Evolutionary conservation across 2,113 vertebrate genomes (phyloP).

Genomic region (Seriola quinqueradiata): DNA sequence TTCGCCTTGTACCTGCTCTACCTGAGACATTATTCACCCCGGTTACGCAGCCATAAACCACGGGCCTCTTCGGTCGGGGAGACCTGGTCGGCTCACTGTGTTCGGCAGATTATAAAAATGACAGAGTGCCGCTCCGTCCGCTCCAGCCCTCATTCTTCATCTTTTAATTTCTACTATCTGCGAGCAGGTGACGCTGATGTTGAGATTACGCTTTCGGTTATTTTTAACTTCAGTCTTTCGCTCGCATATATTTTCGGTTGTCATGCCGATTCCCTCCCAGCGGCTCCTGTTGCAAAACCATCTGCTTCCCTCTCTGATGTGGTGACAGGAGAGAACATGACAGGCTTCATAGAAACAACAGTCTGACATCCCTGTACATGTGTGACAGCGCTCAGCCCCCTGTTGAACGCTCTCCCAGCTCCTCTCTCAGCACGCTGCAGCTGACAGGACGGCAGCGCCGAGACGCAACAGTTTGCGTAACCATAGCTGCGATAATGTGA

Average conservation of each 20-base stretch:
- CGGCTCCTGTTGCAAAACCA: background rate
- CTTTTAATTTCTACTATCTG: background rate
- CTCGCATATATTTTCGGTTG: too few species aligned
- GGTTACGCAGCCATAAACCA: background rate
- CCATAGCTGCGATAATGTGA: background rate
- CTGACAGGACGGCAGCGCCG: background rate
- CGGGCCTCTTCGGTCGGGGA: background rate
- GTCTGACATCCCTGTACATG: constrained; percentile 14
- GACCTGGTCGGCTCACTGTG: background rate
- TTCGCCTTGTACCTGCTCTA: background rate
- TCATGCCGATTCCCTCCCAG: background rate
- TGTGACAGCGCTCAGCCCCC: background rate
- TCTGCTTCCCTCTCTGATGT: background rate
- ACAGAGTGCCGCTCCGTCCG: background rate
- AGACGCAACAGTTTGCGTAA: background rate
- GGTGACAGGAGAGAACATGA: background rate
- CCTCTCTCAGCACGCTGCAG: background rate
- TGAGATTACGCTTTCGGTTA: background rate
- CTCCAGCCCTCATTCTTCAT: background rate
- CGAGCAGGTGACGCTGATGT: background rate
- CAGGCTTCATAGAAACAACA: background rate
- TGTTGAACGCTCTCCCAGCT: background rate
- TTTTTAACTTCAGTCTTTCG: background rate
- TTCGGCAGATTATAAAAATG: background rate
- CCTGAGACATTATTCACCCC: constrained; percentile 9